A percentile compares a stretch with the other conserved stretches of the same genome.
Conservation (phyloP, 1,140 invertebrate genomes). For the Nephila pilipes region DNA sequence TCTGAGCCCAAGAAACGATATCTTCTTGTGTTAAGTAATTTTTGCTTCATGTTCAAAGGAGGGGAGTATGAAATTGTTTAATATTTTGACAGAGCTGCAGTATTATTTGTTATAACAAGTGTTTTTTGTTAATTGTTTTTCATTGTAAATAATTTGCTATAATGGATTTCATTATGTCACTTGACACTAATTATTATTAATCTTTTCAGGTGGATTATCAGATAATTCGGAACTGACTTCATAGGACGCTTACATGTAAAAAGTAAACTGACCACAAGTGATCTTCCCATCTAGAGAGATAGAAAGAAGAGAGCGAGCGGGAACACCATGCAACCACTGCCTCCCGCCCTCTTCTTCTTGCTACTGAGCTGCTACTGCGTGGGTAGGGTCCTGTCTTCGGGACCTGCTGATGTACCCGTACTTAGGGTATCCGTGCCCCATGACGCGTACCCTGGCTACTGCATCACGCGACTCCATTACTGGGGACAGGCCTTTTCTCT, state of each 20-base stretch:
- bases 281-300: not conserved
- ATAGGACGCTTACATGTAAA: not conserved
- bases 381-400: not conserved
- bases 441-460: conserved; percentile 92
- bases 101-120: no score
- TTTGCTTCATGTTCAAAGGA: no score
- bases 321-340: not conserved
- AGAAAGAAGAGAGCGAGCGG: not conserved
- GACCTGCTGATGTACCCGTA: conserved; percentile 15
- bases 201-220: not conserved
- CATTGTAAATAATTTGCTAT: no score
- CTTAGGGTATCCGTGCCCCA: conserved; percentile 83
- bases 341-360: not conserved
- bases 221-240: no score
- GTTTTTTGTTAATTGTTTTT: no score
- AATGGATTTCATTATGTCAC: not conserved
- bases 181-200: not conserved
- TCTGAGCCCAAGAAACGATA: no score
- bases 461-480: conserved; percentile 87
- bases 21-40: no score
- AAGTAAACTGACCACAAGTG: not conserved
- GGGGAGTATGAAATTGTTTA: no score
- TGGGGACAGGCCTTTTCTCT: conserved; percentile 81
- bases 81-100: no score
- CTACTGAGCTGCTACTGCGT: not conserved